phyloP scores from a whole-genome alignment of 1,140 invertebrate species.

The Euschistus heros region DNA sequence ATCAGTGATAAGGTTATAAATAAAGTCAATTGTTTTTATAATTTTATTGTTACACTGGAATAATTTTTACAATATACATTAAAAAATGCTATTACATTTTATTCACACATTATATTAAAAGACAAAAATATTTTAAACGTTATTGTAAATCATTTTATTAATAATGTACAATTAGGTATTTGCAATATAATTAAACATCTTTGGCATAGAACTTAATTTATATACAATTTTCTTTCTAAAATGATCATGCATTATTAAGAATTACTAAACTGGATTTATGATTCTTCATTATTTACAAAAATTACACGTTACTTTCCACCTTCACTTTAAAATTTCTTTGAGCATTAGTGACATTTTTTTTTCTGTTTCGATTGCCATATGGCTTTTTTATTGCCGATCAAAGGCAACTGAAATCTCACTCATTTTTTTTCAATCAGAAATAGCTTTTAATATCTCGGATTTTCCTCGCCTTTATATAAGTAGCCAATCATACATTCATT shows the following conservation, averaged over 20 bases:
- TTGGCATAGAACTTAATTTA: slow-evolving; percentile 23
- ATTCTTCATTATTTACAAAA: slow-evolving; percentile 6
- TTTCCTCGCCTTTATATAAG: too few species aligned
- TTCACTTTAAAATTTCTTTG: slow-evolving; percentile 1
- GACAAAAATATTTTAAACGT: slow-evolving; percentile 25
- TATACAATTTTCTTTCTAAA: slow-evolving; percentile 15
- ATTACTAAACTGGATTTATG: background rate
- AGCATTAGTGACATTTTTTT: slow-evolving; percentile 2
- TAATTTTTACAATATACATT: slow-evolving; percentile 27
- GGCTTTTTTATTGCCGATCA: too few species aligned
- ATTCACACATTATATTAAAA: slow-evolving; percentile 25
- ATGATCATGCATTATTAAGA: slow-evolving; percentile 9
- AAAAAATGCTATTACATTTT: slow-evolving; percentile 24
- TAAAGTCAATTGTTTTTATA: background rate
- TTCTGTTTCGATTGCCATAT: background rate
- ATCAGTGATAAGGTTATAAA: too few species aligned
- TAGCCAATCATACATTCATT: too few species aligned
- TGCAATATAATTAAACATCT: slow-evolving; percentile 19
- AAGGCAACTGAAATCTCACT: too few species aligned
- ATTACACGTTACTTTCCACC: background rate
- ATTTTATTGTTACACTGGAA: slow-evolving; percentile 17
- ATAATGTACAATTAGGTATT: slow-evolving; percentile 17
- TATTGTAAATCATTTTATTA: slow-evolving; percentile 18
- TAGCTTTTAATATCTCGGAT: too few species aligned
- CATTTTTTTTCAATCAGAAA: too few species aligned